A percentile compares a stretch with the other conserved stretches of the same genome.
phyloP scores from a whole-genome alignment of 2,113 vertebrate genomes.

The Mesitornis unicolor region DNA sequence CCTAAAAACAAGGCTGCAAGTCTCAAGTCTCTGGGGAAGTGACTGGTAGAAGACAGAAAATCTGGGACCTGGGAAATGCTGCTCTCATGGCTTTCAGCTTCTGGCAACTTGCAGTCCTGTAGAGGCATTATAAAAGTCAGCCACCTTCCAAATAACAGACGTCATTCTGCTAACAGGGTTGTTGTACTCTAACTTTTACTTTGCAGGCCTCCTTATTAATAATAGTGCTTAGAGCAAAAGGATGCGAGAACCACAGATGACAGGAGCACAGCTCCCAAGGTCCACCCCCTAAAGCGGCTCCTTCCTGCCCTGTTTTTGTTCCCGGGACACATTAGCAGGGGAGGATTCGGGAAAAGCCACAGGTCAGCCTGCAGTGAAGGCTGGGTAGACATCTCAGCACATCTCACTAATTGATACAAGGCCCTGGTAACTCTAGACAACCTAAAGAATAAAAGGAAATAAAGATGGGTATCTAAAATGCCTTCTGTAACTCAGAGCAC shows the following conservation, averaged over 20 bases:
- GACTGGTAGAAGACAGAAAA: neutral
- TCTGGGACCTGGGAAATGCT: neutral
- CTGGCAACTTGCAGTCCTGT: neutral
- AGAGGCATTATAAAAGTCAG: neutral
- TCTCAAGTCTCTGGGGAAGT: neutral
- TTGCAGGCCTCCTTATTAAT: neutral
- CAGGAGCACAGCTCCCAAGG: neutral
- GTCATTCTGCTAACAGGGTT: neutral
- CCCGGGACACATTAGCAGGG: neutral
- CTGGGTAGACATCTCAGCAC: neutral
- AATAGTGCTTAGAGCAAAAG: neutral
- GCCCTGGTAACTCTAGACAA: neutral
- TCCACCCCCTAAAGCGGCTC: accelerated
- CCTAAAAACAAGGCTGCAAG: neutral
- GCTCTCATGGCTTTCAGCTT: neutral
- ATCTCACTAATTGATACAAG: neutral
- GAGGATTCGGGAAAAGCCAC: neutral
- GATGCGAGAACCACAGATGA: accelerated
- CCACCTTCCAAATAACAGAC: neutral
- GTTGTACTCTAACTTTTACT: neutral
- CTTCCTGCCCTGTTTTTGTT: neutral
- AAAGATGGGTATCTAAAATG: neutral
- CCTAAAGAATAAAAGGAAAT: neutral
- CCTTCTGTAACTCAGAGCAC: neutral
- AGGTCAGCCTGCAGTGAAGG: neutral